Conservation (phyloP, 2,888 invertebrate genomes). For the Agonum fuliginosum region DNA sequence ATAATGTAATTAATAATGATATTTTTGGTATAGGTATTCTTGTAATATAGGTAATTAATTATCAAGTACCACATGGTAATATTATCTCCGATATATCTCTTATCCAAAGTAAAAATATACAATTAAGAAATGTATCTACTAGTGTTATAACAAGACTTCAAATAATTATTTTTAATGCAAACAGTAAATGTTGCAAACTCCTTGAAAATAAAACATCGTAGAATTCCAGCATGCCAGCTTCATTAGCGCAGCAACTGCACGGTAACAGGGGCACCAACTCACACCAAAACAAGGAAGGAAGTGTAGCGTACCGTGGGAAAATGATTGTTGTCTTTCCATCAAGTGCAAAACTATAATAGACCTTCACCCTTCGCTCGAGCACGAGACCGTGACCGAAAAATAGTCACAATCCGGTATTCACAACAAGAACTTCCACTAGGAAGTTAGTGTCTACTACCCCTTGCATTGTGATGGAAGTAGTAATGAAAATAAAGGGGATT, state of each 20-base stretch:
- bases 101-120: too few species aligned
- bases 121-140: too few species aligned
- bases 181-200: too few species aligned
- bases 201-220: neutral
- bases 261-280: neutral
- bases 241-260: slow-evolving; percentile 36
- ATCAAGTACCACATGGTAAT: too few species aligned
- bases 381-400: slow-evolving; percentile 46
- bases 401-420: slow-evolving; percentile 48
- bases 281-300: slow-evolving; percentile 50
- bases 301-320: slow-evolving; percentile 55
- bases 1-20: too few species aligned
- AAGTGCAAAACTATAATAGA: slow-evolving; percentile 56
- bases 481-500: slow-evolving; percentile 40
- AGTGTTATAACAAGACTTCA: too few species aligned
- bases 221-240: neutral
- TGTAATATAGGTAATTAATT: too few species aligned
- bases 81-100: too few species aligned
- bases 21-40: too few species aligned
- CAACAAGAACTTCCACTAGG: slow-evolving; percentile 29
- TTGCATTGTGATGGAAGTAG: slow-evolving; percentile 28
- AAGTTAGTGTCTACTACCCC: slow-evolving; percentile 21
- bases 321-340: slow-evolving; percentile 53
- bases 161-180: too few species aligned
- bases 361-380: slow-evolving; percentile 52